Base-by-base conservation (phyloP, 2,797 vertebrate species). In the Enteromius fasciolatus region DNA sequence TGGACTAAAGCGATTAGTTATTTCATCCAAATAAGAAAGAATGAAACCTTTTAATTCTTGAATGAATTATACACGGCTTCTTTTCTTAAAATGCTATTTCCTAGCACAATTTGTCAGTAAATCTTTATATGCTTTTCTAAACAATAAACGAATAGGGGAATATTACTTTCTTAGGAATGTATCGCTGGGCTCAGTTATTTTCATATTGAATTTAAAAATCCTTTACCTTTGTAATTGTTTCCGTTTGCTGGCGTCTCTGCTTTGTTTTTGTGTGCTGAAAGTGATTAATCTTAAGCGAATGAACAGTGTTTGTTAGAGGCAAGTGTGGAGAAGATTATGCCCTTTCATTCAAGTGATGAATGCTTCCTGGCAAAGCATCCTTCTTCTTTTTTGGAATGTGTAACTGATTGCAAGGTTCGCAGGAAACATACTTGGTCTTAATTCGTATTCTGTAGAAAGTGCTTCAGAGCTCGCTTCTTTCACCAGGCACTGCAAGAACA, bases 291-390 rank as follows among this genome's bases (percentile, higher is more conserved):
- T 59, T 76, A 54, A 31, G 66, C 46, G 64, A 59, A 59, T 46
- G 64, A 59, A 44, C 48, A n/a, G 70, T 69, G 72, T 82, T 82
- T 76, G 63, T 67, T 76, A 48, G 70, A 82, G 44, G 59, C 63
- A 41, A 76, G 59, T 20, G 59, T 74, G 72, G 33, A 31, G 48
- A 82, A 82, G 70, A 82, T 82, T 82, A 68, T 80, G 54, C 31
- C 46, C 72, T 54, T 76, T 76, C 61, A 82, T 82, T 82, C 33
- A 64, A 76, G 48, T 82, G 80, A 76, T 82, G 23, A 76, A 82
- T 82, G 63, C 50, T 57, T 76, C 25, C 31, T 69, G 80, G 61
- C 48, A 57, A 54, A 68, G 48, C 63, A 59, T 52, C 23, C 20
- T 25, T 69, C 31, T 64, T 73, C 33, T 48, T 61, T 80, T 68